Conservation (phyloP, 2,797 vertebrate genomes). For the Anas bahamensis region DNA sequence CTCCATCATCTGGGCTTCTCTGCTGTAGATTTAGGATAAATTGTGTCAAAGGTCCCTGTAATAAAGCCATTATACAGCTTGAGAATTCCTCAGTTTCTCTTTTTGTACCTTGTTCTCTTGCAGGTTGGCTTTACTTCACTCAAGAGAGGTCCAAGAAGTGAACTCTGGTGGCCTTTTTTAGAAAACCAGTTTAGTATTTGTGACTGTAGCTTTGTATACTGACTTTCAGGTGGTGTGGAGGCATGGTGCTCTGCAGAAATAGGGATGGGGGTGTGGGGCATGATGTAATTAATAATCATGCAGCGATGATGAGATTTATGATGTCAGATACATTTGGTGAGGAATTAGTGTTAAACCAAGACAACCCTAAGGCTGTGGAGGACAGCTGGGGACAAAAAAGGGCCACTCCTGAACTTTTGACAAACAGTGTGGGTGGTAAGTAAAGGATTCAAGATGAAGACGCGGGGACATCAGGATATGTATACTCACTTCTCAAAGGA, state of each 20-base stretch:
- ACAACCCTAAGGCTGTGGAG: not conserved
- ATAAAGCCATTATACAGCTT: not conserved
- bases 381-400: not conserved
- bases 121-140: not conserved
- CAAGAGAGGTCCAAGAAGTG: not conserved
- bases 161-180: not conserved
- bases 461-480: not conserved
- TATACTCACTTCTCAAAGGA: not conserved
- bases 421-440: not conserved
- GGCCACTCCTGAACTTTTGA: not conserved
- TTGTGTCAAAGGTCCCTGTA: not conserved
- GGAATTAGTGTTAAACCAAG: not conserved
- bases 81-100: not conserved
- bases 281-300: not conserved
- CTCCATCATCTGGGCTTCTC: not conserved
- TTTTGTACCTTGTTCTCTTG: not conserved
- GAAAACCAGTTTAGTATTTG: not conserved
- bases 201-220: not conserved
- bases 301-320: not conserved
- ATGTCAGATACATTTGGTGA: not conserved
- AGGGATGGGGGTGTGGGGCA: not conserved
- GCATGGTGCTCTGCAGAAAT: not conserved
- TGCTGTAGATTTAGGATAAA: not conserved
- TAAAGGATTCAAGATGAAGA: not conserved
- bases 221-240: not conserved